Evolutionary conservation across 1,140 invertebrate genomes (phyloP).

Genomic region (Leptinotarsa texana): DNA sequence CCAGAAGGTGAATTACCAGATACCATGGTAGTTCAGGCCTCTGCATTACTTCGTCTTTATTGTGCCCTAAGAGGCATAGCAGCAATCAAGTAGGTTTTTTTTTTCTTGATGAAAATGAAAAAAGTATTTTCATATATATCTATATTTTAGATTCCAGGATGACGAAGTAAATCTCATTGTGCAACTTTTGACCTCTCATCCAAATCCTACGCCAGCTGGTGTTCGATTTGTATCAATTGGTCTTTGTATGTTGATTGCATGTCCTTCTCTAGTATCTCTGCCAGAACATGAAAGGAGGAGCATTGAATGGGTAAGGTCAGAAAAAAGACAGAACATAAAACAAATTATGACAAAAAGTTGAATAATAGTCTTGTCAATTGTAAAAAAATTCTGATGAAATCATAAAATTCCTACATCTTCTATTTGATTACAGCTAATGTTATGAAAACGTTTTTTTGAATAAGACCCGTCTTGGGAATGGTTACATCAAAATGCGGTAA

Average conservation of each 20-base stretch:
- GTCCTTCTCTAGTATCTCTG: constrained; percentile 80
- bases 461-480: too few species aligned
- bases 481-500: too few species aligned
- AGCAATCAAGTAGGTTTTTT: constrained; percentile 74
- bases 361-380: too few species aligned
- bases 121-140: background rate
- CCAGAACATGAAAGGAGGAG: constrained; percentile 83
- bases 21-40: constrained; percentile 76
- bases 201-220: constrained; percentile 86
- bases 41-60: constrained; percentile 81
- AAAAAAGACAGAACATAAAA: too few species aligned
- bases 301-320: constrained; percentile 77
- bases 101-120: background rate
- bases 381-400: too few species aligned
- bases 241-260: constrained; percentile 93
- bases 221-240: constrained; percentile 91
- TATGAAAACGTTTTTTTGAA: too few species aligned
- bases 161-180: constrained; percentile 87
- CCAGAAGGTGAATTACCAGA: constrained; percentile 65
- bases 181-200: constrained; percentile 84
- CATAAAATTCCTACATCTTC: too few species aligned
- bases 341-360: too few species aligned
- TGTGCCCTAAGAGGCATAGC: constrained; percentile 92
- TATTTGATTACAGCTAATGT: too few species aligned
- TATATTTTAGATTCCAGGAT: constrained; percentile 74